These are phyloP conservation scores for Palythoa grandiflora DNA, from an alignment of 92 coral and sea anemone species.

Conservation along the genomic window DNA sequence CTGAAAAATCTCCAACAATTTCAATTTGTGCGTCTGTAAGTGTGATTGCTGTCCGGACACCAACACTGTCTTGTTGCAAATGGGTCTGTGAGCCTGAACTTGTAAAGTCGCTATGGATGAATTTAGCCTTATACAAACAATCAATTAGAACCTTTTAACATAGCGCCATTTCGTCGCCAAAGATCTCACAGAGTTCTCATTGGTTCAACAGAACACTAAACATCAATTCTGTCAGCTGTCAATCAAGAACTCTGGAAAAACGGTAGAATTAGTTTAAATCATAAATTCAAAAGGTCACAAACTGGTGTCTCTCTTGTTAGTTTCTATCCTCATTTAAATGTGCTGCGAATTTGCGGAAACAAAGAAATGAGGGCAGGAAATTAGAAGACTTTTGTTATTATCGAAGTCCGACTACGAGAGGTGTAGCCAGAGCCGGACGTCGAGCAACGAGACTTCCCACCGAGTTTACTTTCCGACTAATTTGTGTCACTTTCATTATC, in stretches of 20 bases:
- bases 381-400: not conserved
- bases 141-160: slow-evolving; percentile 96
- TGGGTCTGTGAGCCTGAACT: slow-evolving; percentile 54
- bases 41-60: slow-evolving; percentile 36
- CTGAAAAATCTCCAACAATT: not conserved
- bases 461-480: slow-evolving; percentile 43
- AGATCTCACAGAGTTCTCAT: slow-evolving; percentile 46
- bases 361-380: not conserved
- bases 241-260: slow-evolving; percentile 62
- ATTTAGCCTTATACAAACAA: slow-evolving; percentile 90
- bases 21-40: not conserved
- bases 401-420: not conserved
- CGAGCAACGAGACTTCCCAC: slow-evolving; percentile 10
- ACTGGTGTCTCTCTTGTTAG: not conserved
- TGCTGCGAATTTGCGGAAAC: not conserved
- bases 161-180: slow-evolving; percentile 98
- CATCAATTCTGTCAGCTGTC: slow-evolving; percentile 68
- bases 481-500: slow-evolving; percentile 72
- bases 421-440: slow-evolving; percentile 10
- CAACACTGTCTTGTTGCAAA: slow-evolving; percentile 38
- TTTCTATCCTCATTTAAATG: not conserved
- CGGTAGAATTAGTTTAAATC: slow-evolving; percentile 44
- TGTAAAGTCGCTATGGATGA: slow-evolving; percentile 85
- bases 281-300: not conserved
- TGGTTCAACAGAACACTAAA: slow-evolving; percentile 64